Conservation (phyloP, 1,140 invertebrate genomes). For the Cardiocondyla obscurior region DNA sequence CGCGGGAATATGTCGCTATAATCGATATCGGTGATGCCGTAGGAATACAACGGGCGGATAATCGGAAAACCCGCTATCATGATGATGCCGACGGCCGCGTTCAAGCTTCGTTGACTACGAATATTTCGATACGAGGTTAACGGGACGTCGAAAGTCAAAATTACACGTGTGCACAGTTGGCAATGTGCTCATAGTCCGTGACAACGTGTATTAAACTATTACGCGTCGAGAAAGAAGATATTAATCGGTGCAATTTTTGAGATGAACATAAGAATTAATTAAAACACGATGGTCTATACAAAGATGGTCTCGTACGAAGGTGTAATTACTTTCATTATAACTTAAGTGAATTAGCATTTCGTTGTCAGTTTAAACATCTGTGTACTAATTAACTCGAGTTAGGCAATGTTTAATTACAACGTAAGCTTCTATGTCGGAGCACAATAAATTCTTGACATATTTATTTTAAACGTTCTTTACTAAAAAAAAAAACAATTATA, state of each 20-base stretch:
- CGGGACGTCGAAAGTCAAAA: conserved; percentile 39
- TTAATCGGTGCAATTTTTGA: neutral
- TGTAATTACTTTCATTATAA: neutral
- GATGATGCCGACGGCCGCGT: neutral
- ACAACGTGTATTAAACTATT: conserved; percentile 3
- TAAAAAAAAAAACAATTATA: conserved; percentile 27
- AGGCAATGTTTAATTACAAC: neutral
- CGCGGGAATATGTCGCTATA: neutral
- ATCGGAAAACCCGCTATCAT: conserved; percentile 27
- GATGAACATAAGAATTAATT: neutral
- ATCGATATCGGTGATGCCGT: conserved; percentile 10
- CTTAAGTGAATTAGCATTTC: neutral
- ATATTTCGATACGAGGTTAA: conserved; percentile 14
- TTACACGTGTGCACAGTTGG: neutral
- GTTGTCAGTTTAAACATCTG: neutral
- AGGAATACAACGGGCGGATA: conserved; percentile 9
- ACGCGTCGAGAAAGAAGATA: neutral
- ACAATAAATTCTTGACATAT: neutral
- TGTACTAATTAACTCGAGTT: neutral
- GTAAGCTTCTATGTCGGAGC: neutral
- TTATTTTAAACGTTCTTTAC: neutral
- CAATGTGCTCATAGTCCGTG: neutral
- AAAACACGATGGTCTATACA: neutral
- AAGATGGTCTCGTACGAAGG: neutral
- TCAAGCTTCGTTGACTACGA: conserved; percentile 35